Evolutionary conservation across 2,888 invertebrate species (phyloP).

Genomic region (Philaethria dido): DNA sequence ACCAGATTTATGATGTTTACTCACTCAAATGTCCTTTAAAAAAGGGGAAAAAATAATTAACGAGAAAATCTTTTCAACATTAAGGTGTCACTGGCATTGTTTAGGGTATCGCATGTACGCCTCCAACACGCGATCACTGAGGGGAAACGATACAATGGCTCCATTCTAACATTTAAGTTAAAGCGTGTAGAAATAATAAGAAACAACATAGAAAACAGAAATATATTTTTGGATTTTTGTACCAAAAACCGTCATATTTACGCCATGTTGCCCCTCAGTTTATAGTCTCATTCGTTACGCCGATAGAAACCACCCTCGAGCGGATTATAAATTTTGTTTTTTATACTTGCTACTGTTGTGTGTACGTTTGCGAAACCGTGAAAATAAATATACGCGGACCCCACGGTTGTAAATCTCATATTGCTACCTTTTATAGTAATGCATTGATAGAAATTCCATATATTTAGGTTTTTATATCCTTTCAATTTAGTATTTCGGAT

Average conservation of each 20-base stretch:
- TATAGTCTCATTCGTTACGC: constrained; percentile 33
- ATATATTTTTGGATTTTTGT: constrained; percentile 7
- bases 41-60: constrained; percentile 35
- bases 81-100: constrained; percentile 34
- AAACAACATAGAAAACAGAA: constrained; percentile 1
- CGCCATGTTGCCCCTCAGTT: constrained; percentile 4
- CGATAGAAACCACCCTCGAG: constrained; percentile 35
- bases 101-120: constrained; percentile 20
- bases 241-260: constrained; percentile 18
- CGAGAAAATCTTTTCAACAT: constrained; percentile 36
- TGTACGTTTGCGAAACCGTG: constrained; percentile 3
- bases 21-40: constrained; percentile 22
- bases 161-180: constrained; percentile 30
- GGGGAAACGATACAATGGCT: constrained; percentile 26
- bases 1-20: constrained; percentile 27
- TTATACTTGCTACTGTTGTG: not conserved
- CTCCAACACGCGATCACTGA: constrained; percentile 33
- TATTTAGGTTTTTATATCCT: not conserved
- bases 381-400: constrained; percentile 5
- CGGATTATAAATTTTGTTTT: constrained; percentile 32
- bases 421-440: not conserved
- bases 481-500: no score
- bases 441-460: not conserved
- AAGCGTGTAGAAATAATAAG: constrained; percentile 21
- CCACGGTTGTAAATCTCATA: constrained; percentile 5